These are phyloP conservation scores for Zonotrichia leucophrys DNA, from an alignment of 2,113 vertebrate species.

Conservation along the genomic window DNA sequence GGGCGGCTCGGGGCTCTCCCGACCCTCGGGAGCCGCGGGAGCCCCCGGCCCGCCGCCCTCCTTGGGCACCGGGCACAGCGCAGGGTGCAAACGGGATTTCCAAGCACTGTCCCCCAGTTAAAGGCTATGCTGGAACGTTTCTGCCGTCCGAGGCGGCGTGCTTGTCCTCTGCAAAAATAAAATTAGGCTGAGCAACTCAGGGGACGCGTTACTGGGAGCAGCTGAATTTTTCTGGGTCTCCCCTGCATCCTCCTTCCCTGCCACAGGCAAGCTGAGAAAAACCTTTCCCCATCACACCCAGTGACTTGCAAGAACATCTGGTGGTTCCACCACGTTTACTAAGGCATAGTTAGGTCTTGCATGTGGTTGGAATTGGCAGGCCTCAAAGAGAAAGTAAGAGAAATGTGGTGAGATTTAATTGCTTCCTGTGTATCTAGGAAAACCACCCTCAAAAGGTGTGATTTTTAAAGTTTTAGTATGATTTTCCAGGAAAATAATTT, in stretches of 20 bases:
- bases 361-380: not conserved
- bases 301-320: too few relatives aligned
- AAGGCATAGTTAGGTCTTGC: not conserved
- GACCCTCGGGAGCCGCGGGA: rapidly evolving
- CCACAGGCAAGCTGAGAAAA: rapidly evolving
- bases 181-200: not conserved
- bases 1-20: not conserved
- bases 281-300: rapidly evolving
- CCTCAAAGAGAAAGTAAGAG: not conserved
- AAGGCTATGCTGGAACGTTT: not conserved
- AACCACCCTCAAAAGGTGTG: not conserved
- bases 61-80: rapidly evolving
- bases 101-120: rapidly evolving
- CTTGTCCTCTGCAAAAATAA: not conserved
- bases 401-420: not conserved
- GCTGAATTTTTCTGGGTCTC: rapidly evolving
- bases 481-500: not conserved
- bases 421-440: not conserved
- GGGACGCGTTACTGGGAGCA: rapidly evolving
- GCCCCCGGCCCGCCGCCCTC: rapidly evolving
- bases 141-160: rapidly evolving
- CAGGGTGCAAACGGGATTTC: rapidly evolving
- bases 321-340: rapidly evolving
- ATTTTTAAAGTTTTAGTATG: not conserved
- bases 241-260: not conserved